Evolutionary conservation across 2,888 invertebrate genomes (phyloP), one percentile per base, ranked within the genome.

Genomic region (Ophonus ardosiacus): DNA sequence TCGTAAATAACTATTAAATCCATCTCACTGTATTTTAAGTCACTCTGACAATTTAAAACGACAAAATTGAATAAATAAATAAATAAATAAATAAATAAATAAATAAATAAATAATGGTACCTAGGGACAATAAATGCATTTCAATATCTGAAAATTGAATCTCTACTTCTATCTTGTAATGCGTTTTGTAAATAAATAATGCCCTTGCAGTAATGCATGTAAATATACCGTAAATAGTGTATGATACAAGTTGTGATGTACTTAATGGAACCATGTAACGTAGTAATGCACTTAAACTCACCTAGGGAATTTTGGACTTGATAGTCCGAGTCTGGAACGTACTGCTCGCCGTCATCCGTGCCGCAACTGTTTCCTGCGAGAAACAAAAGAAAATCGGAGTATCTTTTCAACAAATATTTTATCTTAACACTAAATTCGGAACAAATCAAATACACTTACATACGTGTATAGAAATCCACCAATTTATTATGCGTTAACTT

Each of bases 331-430:
- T 93, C 92, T 31, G 92, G 92, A 40, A 92, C 92, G 88, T 92
- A 93, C 85, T 92, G 92, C 87, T 93, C 93, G 87, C 92, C 92
- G 87, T 92, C 93, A 87, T 93, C 92, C 2, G 92, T 92, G 88
- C 92, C 93, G 86, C 92, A 93, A 87, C 92, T 92, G 87, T 92
- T 92, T 82, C 92, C 93, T 93, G 88, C 59, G 90, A 84, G 86
- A 85, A 86, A 86, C 81, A 86, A 74, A 13, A 68, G 59, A 59
- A 59, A 65, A 65, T 31, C 31, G 31, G 31, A 6, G 31, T 5
- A 31, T 31, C 3, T 31, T 31, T 31, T 31, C 31, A 31, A 3
- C 31, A 6, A 31, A 31, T 31, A 4, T n/a, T n/a, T n/a, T n/a
- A n/a, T n/a, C n/a, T n/a, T n/a, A n/a, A n/a, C n/a, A n/a, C n/a